Percentiles rank a stretch among this genome's conserved stretches.
Evolutionary conservation across 2,113 vertebrate genomes (phyloP).

Genomic region (Leucopternis melanops): DNA sequence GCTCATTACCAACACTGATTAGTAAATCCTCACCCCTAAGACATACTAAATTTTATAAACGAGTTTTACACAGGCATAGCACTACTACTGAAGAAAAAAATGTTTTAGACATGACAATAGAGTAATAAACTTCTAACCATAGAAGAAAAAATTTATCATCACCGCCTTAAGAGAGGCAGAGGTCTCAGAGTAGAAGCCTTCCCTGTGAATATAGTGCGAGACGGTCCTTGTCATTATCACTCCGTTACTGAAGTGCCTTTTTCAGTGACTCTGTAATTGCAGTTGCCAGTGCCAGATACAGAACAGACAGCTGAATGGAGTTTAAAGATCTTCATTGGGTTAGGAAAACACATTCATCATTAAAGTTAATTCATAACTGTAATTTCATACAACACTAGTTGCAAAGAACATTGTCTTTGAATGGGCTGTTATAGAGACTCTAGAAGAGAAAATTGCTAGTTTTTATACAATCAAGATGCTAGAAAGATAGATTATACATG

Average conservation of each 20-base stretch:
- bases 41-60: background rate
- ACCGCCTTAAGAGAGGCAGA: background rate
- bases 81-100: background rate
- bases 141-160: background rate
- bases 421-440: background rate
- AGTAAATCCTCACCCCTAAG: background rate
- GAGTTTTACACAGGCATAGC: background rate
- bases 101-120: background rate
- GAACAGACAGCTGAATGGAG: background rate
- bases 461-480: background rate
- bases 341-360: background rate
- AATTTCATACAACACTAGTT: background rate
- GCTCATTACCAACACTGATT: rapidly evolving
- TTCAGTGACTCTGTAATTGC: background rate
- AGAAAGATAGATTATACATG: background rate
- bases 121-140: background rate
- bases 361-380: background rate
- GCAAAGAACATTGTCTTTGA: background rate
- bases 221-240: background rate
- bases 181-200: background rate
- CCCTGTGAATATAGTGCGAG: background rate
- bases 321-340: background rate
- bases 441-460: background rate
- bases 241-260: background rate
- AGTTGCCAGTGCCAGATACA: background rate